A percentile compares a stretch with the other conserved stretches of the same genome.
Evolutionary conservation across 2,888 invertebrate species (phyloP).

Genomic region (Drosophila colorata): DNA sequence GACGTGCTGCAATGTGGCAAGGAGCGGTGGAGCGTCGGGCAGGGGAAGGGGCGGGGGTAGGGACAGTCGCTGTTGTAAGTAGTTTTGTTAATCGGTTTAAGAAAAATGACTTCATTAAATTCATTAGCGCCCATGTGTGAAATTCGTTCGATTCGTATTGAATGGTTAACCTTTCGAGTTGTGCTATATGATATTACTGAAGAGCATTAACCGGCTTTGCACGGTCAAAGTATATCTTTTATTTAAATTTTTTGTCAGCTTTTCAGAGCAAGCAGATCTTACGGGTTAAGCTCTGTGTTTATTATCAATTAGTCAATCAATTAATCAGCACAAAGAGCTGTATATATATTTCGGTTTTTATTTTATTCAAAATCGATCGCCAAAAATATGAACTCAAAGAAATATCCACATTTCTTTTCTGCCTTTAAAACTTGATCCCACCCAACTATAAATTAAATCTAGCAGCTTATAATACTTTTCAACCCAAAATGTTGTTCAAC

Average conservation of each 20-base stretch:
- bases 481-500: neutral
- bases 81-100: constrained; percentile 80
- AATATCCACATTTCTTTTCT: too few relatives aligned
- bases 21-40: constrained; percentile 4
- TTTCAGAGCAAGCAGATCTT: too few relatives aligned
- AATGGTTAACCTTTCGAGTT: constrained; percentile 35
- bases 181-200: neutral
- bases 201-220: neutral
- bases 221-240: neutral
- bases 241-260: too few relatives aligned
- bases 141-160: constrained; percentile 76
- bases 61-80: constrained; percentile 48
- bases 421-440: too few relatives aligned
- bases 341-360: too few relatives aligned
- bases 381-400: too few relatives aligned
- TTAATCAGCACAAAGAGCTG: too few relatives aligned
- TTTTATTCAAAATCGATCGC: too few relatives aligned
- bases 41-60: neutral
- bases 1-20: constrained; percentile 45
- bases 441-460: neutral
- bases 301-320: neutral
- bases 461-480: neutral
- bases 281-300: too few relatives aligned
- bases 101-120: constrained; percentile 84
- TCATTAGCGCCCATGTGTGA: constrained; percentile 84